These are phyloP conservation scores for Acrocephalus arundinaceus DNA, from an alignment of 2,113 vertebrate genomes.

Conservation along the genomic window DNA sequence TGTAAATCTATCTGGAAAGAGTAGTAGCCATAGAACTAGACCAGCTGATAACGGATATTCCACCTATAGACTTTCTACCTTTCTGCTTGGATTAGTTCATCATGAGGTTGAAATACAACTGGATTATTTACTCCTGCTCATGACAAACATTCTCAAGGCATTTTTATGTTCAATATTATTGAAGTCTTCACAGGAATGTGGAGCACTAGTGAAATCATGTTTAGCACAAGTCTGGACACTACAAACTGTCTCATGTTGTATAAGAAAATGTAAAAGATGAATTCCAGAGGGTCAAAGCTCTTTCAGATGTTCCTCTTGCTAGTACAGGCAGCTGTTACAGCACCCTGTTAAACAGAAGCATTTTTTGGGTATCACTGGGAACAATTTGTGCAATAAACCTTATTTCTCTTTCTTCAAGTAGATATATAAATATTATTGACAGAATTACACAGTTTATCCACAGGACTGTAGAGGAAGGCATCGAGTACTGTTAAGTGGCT, in stretches of 20 bases:
- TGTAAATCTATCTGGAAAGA: not conserved
- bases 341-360: not conserved
- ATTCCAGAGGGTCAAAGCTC: not conserved
- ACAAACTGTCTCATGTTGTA: not conserved
- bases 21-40: not conserved
- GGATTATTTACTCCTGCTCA: not conserved
- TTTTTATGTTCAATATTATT: not conserved
- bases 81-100: not conserved
- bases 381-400: not conserved
- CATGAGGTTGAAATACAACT: not conserved
- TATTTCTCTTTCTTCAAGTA: not conserved
- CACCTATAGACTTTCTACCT: not conserved
- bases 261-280: not conserved
- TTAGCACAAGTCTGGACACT: not conserved
- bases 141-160: not conserved
- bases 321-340: not conserved
- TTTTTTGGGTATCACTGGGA: rapidly evolving
- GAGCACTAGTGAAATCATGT: not conserved
- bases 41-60: not conserved
- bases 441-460: not conserved
- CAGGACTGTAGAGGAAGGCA: not conserved
- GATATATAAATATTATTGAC: not conserved
- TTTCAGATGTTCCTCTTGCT: not conserved
- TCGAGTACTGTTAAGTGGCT: not conserved
- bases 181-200: not conserved